A percentile compares a stretch with the other conserved stretches of the same genome.
Conservation (phyloP, 2,888 invertebrate species). For the Odontomyia ornata region DNA sequence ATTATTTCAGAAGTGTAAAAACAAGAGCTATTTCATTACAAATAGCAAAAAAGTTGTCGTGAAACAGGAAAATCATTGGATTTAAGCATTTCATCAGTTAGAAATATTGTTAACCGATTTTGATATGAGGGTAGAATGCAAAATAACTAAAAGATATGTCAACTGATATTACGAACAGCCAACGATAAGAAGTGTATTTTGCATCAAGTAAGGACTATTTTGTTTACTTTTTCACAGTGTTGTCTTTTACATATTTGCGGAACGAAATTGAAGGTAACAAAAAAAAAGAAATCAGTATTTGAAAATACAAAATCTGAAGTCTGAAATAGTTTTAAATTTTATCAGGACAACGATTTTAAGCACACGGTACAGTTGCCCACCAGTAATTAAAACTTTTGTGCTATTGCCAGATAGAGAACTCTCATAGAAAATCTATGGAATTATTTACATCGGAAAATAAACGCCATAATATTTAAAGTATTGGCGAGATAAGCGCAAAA, state of each 20-base stretch:
- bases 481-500: too few relatives aligned
- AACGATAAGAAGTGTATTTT: neutral
- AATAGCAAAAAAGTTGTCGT: neutral
- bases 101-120: neutral
- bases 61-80: neutral
- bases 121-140: neutral
- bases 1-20: neutral
- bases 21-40: neutral
- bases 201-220: neutral
- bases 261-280: conserved; percentile 12
- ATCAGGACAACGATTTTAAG: neutral
- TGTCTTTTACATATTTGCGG: too few relatives aligned
- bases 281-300: neutral
- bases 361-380: conserved; percentile 3
- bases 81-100: neutral
- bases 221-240: neutral
- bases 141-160: neutral
- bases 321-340: too few relatives aligned
- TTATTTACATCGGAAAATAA: too few relatives aligned
- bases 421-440: neutral
- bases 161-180: too few relatives aligned
- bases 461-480: too few relatives aligned
- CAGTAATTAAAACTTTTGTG: neutral
- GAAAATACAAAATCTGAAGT: neutral
- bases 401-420: neutral